phyloP scores from a whole-genome alignment of 2,797 vertebrate species.

The Diplodus sargus region DNA sequence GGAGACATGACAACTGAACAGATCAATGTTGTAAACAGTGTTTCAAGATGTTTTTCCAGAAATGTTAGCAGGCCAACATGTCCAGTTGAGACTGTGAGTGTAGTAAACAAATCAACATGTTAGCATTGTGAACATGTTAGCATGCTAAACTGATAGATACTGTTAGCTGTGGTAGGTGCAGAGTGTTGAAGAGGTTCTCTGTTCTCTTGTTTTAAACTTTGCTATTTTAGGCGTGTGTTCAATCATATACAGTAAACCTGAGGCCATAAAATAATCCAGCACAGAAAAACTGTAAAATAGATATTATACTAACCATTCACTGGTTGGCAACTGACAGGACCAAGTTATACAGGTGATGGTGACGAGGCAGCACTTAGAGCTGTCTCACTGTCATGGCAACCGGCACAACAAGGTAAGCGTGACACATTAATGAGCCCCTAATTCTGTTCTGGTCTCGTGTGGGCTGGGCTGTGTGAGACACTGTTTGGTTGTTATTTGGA shows the following conservation, averaged over 20 bases:
- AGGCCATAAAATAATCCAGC: background rate
- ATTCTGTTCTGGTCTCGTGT: conserved; percentile 16
- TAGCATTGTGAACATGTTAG: background rate
- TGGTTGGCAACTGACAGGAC: background rate
- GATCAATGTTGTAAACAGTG: too few relatives aligned
- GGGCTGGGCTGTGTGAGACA: conserved; percentile 12
- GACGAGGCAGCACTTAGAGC: background rate
- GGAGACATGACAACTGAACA: too few relatives aligned
- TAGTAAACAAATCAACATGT: too few relatives aligned
- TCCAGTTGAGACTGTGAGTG: too few relatives aligned
- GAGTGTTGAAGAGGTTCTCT: background rate
- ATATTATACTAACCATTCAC: background rate
- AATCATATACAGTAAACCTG: background rate
- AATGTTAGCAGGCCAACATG: background rate
- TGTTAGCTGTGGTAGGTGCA: background rate
- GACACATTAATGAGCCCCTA: conserved; percentile 19
- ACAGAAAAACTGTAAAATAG: background rate
- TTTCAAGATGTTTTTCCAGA: too few relatives aligned
- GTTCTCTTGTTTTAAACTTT: background rate
- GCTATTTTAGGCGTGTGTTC: conserved; percentile 3
- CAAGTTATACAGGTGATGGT: conserved; percentile 1
- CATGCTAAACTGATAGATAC: background rate
- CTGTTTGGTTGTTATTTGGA: conserved; percentile 17
- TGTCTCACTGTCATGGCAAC: conserved; percentile 33
- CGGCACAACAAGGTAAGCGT: conserved; percentile 23